Evolutionary conservation across 2,113 vertebrate genomes (phyloP), one percentile per base, ranked within the genome.

Genomic region (Hyaena hyaena): DNA sequence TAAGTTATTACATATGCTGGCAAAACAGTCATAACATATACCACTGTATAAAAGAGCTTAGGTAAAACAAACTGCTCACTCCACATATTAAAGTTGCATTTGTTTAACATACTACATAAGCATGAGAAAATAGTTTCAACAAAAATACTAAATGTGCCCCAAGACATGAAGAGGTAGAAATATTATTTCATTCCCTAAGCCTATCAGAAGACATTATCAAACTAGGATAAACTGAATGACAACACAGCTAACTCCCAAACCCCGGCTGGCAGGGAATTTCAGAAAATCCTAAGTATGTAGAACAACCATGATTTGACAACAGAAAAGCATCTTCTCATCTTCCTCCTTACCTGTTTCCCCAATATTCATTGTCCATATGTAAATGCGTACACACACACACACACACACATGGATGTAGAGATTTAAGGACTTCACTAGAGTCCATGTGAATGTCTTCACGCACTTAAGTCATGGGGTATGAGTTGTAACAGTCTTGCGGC

Each of bases 31-130:
- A 45, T 53, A 95, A 71, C 86, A 91, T 79, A 88, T 69, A 53
- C 4, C 73, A 82, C 35, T 17, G 31, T 50, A n/a, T 50, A 96
- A 92, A 16, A 83, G 33, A 95, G 33, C 50, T 87, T 79, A 81
- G 55, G 86, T 69, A 86, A 95, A 95, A 95, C 74, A 91, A 84
- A 96, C 68, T 84, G 55, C 61, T 94, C 76, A n/a, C 65, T 97
- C 92, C 9, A n/a, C 88, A 81, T 73, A 92, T 55, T 90, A 93
- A 94, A 68, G 50, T 5, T 90, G 15, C 3, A 74, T 65, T 96
- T 96, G 39, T 6, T 68, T 85, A 77, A 68, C n/a, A 85, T 90
- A 82, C 28, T 63, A 93, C 94, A 84, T 88, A 58, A 88, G 53
- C 79, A 58, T 35, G 73, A 26, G 26, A 33, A 93, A 92, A 19